These are phyloP conservation scores for Pardosa pseudoannulata DNA, from an alignment of 2,888 invertebrate species.

Conservation along the genomic window DNA sequence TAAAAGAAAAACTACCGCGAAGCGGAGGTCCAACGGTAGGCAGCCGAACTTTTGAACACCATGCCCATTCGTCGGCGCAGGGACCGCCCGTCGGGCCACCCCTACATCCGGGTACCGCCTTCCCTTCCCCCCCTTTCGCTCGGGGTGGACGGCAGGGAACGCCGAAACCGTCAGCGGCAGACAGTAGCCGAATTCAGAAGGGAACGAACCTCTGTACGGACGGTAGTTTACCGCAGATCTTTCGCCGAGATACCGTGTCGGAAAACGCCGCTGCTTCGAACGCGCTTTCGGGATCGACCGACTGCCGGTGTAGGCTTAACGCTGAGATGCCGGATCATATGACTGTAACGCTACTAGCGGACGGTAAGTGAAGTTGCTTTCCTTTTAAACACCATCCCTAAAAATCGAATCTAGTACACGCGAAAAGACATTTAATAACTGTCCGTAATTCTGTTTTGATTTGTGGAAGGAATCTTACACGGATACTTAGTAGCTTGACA, in stretches of 20 bases:
- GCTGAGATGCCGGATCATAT: constrained; percentile 41
- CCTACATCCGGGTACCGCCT: constrained; percentile 64
- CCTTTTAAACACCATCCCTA: too few relatives aligned
- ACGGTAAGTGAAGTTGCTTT: constrained; percentile 37
- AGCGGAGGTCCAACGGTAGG: constrained; percentile 23
- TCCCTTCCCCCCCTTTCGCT: background rate
- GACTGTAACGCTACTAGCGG: constrained; percentile 34
- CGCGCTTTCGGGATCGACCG: background rate
- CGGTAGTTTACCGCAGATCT: constrained; percentile 19
- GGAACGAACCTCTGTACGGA: background rate
- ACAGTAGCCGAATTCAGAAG: constrained; percentile 1
- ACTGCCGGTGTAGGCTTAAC: constrained; percentile 18
- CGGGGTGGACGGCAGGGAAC: background rate
- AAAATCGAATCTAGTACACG: too few relatives aligned
- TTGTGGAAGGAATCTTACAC: too few relatives aligned
- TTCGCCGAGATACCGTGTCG: background rate
- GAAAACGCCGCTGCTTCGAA: background rate
- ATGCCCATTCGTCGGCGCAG: constrained; percentile 38
- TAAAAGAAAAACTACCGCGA: constrained; percentile 5
- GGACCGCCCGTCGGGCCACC: constrained; percentile 46
- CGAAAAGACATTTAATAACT: too few relatives aligned
- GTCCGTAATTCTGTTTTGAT: too few relatives aligned
- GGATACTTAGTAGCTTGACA: too few relatives aligned
- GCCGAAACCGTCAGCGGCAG: background rate
- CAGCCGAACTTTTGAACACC: constrained; percentile 20